Conservation (phyloP, 2,888 invertebrate genomes). For the Tethea ocularis region DNA sequence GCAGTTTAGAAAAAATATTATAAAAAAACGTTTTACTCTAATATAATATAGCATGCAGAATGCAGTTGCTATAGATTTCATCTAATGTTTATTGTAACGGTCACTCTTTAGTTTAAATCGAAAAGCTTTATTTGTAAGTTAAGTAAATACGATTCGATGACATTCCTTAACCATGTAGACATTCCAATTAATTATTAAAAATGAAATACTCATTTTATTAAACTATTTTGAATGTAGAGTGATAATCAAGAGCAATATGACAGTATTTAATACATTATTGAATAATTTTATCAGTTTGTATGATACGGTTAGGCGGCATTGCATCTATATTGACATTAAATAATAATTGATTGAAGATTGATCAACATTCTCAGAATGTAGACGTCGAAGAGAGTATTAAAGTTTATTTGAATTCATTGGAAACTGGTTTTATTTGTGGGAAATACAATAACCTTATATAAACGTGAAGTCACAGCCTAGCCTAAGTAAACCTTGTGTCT, state of each 20-base stretch:
- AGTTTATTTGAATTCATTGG: slow-evolving; percentile 73
- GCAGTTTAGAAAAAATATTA: background rate
- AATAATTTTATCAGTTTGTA: slow-evolving; percentile 33
- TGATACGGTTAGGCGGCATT: slow-evolving; percentile 34
- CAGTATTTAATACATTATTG: slow-evolving; percentile 56
- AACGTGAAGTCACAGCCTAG: no score
- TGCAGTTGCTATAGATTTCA: background rate
- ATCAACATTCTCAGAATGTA: slow-evolving; percentile 62
- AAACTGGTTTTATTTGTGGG: slow-evolving; percentile 48
- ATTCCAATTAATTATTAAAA: slow-evolving; percentile 21
- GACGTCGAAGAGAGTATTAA: slow-evolving; percentile 75
- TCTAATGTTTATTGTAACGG: slow-evolving; percentile 1
- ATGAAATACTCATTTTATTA: slow-evolving; percentile 23
- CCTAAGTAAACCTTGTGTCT: no score
- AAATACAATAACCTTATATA: background rate
- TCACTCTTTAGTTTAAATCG: slow-evolving; percentile 1
- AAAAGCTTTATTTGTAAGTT: background rate
- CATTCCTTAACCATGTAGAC: slow-evolving; percentile 28
- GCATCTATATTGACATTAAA: slow-evolving; percentile 44
- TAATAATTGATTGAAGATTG: slow-evolving; percentile 43
- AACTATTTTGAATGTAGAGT: slow-evolving; percentile 43
- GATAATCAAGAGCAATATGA: slow-evolving; percentile 68
- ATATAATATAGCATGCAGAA: slow-evolving; percentile 2
- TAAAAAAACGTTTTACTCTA: background rate
- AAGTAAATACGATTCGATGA: background rate